These are phyloP conservation scores for Mesitornis unicolor DNA, from an alignment of 2,113 vertebrate species.

Conservation along the genomic window DNA sequence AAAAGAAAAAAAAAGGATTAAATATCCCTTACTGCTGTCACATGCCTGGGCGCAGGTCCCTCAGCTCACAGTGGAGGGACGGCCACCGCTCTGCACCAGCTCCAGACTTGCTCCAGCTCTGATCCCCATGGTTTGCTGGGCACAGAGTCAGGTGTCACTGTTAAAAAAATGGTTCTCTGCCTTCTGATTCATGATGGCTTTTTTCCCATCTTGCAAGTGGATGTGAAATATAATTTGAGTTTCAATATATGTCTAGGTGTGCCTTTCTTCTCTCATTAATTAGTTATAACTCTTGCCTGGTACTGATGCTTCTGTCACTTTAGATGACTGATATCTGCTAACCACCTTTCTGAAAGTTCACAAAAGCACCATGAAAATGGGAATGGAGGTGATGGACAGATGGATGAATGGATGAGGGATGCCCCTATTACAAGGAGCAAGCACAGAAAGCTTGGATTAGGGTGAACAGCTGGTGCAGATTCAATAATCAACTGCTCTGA, in stretches of 20 bases:
- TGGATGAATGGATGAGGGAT: not conserved
- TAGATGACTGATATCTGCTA: not conserved
- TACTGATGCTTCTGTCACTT: not conserved
- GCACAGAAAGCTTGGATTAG: conserved; percentile 55
- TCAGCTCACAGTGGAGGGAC: not conserved
- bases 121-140: not conserved
- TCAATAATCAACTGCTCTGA: conserved; percentile 62
- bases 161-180: not conserved
- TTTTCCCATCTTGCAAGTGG: not conserved
- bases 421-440: not conserved
- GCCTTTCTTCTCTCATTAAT: not conserved
- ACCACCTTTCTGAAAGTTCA: not conserved
- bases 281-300: not conserved
- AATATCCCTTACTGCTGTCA: not conserved
- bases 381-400: not conserved
- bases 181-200: not conserved
- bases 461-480: conserved; percentile 68
- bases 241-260: not conserved
- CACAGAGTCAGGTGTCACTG: not conserved
- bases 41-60: not conserved
- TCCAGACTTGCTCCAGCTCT: not conserved
- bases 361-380: not conserved
- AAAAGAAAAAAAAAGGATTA: not conserved
- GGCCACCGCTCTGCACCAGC: accelerated
- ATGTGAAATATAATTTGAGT: conserved; percentile 20